phyloP scores from a whole-genome alignment of 2,797 vertebrate genomes.

The Rhinoraja longicauda region DNA sequence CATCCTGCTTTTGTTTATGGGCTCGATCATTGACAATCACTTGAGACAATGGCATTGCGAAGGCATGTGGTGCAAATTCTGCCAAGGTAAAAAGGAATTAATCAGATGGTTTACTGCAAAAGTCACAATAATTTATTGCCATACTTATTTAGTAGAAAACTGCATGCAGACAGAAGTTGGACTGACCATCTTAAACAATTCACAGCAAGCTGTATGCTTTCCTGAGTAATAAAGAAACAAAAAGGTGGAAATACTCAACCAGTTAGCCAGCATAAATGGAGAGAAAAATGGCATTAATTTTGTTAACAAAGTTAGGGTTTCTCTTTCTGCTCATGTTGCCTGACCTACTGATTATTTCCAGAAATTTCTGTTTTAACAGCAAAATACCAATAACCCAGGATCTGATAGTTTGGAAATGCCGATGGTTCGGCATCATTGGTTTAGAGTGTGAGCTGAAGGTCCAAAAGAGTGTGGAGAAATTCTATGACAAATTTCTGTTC shows the following conservation, averaged over 20 bases:
- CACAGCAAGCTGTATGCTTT: neutral
- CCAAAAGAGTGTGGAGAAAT: neutral
- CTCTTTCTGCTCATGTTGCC: no score
- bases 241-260: no score
- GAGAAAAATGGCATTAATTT: no score
- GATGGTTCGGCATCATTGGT: no score
- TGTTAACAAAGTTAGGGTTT: no score
- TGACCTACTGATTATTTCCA: no score
- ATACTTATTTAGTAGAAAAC: neutral
- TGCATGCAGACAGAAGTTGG: neutral
- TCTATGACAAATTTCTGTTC: neutral
- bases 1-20: slow-evolving; percentile 83
- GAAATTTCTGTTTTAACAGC: no score
- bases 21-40: slow-evolving; percentile 89
- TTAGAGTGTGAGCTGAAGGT: no score
- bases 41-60: slow-evolving; percentile 87
- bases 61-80: slow-evolving; percentile 84
- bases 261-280: no score
- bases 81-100: slow-evolving; percentile 43
- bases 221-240: neutral
- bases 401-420: no score
- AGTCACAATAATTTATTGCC: neutral
- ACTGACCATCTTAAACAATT: neutral
- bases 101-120: neutral
- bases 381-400: no score